phyloP scores from a whole-genome alignment of 2,797 vertebrate genomes.

The Acropternis orthonyx region DNA sequence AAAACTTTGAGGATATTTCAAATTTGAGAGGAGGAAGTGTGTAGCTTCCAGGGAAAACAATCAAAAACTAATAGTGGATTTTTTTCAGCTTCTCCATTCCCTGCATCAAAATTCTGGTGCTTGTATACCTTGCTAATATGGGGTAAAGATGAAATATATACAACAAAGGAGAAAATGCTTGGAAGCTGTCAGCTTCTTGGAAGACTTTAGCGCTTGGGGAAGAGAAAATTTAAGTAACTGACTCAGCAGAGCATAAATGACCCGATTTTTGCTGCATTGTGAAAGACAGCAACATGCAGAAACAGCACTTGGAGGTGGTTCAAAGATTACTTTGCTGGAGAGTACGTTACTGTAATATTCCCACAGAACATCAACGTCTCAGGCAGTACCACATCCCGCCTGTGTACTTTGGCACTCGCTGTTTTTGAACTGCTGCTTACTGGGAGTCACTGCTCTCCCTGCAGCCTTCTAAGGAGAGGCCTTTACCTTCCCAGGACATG shows the following conservation, averaged over 20 bases:
- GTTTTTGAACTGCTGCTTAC: neutral
- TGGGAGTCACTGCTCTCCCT: neutral
- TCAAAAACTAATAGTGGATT: neutral
- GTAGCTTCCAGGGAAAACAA: neutral
- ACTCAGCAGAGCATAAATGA: conserved; percentile 53
- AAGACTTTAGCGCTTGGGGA: neutral
- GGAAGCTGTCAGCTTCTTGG: neutral
- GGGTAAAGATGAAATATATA: neutral
- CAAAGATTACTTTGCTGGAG: conserved; percentile 42
- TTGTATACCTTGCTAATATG: neutral
- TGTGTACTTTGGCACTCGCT: conserved; percentile 39
- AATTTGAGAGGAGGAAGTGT: neutral
- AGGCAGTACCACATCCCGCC: neutral
- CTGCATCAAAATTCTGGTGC: neutral
- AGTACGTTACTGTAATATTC: conserved; percentile 16
- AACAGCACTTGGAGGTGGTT: conserved; percentile 54
- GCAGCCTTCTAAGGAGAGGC: neutral
- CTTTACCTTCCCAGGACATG: neutral
- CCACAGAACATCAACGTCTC: neutral
- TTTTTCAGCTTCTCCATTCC: neutral
- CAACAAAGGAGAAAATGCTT: neutral
- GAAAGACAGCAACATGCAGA: conserved; percentile 49
- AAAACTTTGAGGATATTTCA: neutral
- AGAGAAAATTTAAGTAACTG: conserved; percentile 43
- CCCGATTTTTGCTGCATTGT: conserved; percentile 45